Base-by-base conservation (phyloP, 2,797 vertebrate species). In the Acipenser ruthenus region DNA sequence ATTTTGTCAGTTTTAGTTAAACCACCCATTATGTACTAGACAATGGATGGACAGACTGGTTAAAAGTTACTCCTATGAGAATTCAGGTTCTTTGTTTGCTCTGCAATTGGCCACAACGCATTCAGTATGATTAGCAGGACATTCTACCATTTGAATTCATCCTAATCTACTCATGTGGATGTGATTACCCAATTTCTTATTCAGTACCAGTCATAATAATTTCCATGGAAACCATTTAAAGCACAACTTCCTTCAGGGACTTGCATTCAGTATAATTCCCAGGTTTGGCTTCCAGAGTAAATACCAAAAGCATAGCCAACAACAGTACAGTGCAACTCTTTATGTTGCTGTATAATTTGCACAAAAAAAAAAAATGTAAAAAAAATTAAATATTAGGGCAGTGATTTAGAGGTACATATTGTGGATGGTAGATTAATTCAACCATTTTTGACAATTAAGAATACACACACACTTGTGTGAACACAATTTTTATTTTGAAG, bases 131-230 rank as follows among this genome's bases (percentile, higher is more conserved):
- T 71, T 68, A 71, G 66, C 48, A 62, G 13, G 23, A 37, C 23
- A 71, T 65, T 58, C 70, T 56, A 10, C 37, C 15, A 59, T 65
- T 65, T 67, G 60, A 6, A 59, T 60, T 60, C 56, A 9, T 10
- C 66, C 50, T 61, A 64, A 71, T 71, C 70, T 68, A 18, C 63
- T 12, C 66, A 62, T 68, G 67, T 68, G 62, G 64, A 50, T 60
- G 48, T 8, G 8, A 47, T 49, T 13, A 50, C 9, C 62, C 51
- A 67, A 60, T 51, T 67, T 56, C 56, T 37, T 15, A 10, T 69
- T 48, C 49, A 60, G n/a, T 12, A 47, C 18, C 60, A 65, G 50
- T 55, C 4, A 37, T 37, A 37, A 12, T n/a, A 8, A 65, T 62
- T 61, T 13, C 58, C 66, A 62, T 65, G 66, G 60, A 65, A 58